Evolutionary conservation across 2,113 vertebrate species (phyloP).

Genomic region (Gavialis gangeticus): DNA sequence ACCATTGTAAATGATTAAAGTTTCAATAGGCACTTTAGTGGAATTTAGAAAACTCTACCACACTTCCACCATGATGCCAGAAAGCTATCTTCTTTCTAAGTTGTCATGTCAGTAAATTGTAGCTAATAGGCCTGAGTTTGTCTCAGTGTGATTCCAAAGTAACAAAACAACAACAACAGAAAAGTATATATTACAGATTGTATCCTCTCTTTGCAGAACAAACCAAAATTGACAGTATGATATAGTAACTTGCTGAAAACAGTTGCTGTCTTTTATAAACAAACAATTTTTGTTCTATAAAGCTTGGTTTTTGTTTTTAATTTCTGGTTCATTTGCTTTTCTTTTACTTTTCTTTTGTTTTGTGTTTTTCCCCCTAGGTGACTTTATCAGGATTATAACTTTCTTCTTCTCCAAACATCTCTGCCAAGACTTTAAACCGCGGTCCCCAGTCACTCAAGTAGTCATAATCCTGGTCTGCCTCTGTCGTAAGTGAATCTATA

Average conservation of each 20-base stretch:
- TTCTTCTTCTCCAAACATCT: constrained; percentile 93
- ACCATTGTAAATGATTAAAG: constrained; percentile 78
- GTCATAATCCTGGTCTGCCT: constrained; percentile 92
- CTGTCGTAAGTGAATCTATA: constrained; percentile 87
- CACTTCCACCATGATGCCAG: constrained; percentile 83
- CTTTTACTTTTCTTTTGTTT: not conserved
- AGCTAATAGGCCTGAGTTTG: constrained; percentile 79
- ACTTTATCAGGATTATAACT: constrained; percentile 81
- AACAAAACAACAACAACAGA: constrained; percentile 71
- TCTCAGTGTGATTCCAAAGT: constrained; percentile 80
- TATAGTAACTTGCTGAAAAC: constrained; percentile 77
- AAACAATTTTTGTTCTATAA: constrained; percentile 70
- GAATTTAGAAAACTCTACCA: constrained; percentile 86
- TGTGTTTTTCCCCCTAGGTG: constrained; percentile 69
- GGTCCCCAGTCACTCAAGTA: constrained; percentile 97
- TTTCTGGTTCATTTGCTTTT: constrained; percentile 52
- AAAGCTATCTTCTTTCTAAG: constrained; percentile 76
- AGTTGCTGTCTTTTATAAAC: constrained; percentile 55
- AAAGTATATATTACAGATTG: constrained; percentile 66
- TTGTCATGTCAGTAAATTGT: constrained; percentile 71
- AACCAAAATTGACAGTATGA: constrained; percentile 74
- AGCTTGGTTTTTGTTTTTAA: constrained; percentile 68
- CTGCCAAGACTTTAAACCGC: constrained; percentile 94
- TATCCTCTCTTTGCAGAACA: constrained; percentile 57
- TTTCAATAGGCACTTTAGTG: constrained; percentile 88